Percentiles rank a stretch among this genome's conserved stretches.
These are phyloP conservation scores for Hylaeus volcanicus DNA, from an alignment of 1,140 invertebrate species.

Conservation along the genomic window DNA sequence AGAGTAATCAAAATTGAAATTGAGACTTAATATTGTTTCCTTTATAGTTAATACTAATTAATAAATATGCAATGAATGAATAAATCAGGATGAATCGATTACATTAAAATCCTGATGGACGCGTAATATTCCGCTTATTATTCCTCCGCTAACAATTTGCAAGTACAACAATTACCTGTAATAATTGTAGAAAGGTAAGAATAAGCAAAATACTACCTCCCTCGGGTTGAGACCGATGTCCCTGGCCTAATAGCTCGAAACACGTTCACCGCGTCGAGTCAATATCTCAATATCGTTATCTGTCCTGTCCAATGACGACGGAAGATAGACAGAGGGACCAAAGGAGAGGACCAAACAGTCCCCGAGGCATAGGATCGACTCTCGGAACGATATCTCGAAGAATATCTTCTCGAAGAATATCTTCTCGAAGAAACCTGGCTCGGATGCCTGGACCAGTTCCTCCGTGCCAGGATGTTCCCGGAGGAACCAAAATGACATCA, in stretches of 20 bases:
- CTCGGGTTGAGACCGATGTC: neutral
- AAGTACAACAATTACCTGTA: no score
- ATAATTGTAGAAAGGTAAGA: no score
- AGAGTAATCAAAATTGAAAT: no score
- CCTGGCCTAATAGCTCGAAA: slow-evolving; percentile 66
- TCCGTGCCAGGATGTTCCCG: slow-evolving; percentile 20
- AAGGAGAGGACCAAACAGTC: neutral
- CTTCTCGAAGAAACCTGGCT: slow-evolving; percentile 40
- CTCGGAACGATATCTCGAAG: slow-evolving; percentile 43
- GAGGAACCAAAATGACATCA: slow-evolving; percentile 69
- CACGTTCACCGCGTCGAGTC: slow-evolving; percentile 53
- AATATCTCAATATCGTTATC: slow-evolving; percentile 75
- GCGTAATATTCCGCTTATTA: no score
- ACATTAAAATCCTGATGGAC: no score
- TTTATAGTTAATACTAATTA: no score
- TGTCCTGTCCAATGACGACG: slow-evolving; percentile 60
- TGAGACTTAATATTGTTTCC: no score
- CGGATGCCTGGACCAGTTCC: neutral
- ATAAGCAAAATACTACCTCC: no score
- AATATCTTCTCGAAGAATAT: slow-evolving; percentile 43
- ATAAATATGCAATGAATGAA: no score
- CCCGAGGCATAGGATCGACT: slow-evolving; percentile 17
- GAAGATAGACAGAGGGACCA: slow-evolving; percentile 36
- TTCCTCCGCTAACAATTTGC: no score
- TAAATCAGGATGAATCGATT: no score